phyloP scores from a whole-genome alignment of 2,113 vertebrate species.

The Choloepus hoffmanni region DNA sequence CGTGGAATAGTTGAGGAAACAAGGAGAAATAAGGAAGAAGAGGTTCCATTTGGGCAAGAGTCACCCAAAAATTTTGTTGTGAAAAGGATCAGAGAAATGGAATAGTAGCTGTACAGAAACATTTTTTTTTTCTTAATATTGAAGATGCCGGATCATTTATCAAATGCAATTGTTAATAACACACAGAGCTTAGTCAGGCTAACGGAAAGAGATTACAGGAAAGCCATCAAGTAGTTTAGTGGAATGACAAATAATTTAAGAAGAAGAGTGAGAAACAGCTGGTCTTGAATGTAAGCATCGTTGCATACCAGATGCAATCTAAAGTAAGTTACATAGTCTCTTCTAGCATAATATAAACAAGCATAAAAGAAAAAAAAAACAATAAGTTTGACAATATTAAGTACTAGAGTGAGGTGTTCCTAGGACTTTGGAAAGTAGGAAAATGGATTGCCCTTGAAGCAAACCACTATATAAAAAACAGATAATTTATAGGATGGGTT shows the following conservation, averaged over 20 bases:
- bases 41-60: not conserved
- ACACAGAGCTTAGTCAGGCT: not conserved
- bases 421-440: not conserved
- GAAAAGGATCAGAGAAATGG: not conserved
- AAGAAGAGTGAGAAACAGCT: not conserved
- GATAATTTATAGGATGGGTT: not conserved
- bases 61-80: not conserved
- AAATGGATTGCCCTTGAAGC: not conserved
- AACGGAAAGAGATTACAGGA: not conserved
- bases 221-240: not conserved
- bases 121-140: not conserved
- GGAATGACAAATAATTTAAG: not conserved
- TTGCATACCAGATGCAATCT: not conserved
- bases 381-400: not conserved
- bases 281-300: not conserved
- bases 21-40: not conserved
- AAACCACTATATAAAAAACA: not conserved
- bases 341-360: not conserved
- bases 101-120: not conserved
- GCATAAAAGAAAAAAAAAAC: not conserved
- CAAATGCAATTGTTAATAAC: not conserved
- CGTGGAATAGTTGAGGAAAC: not conserved
- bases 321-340: not conserved
- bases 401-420: not conserved
- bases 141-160: not conserved